phyloP scores from a whole-genome alignment of 2,113 vertebrate species.

The Otus sunia region DNA sequence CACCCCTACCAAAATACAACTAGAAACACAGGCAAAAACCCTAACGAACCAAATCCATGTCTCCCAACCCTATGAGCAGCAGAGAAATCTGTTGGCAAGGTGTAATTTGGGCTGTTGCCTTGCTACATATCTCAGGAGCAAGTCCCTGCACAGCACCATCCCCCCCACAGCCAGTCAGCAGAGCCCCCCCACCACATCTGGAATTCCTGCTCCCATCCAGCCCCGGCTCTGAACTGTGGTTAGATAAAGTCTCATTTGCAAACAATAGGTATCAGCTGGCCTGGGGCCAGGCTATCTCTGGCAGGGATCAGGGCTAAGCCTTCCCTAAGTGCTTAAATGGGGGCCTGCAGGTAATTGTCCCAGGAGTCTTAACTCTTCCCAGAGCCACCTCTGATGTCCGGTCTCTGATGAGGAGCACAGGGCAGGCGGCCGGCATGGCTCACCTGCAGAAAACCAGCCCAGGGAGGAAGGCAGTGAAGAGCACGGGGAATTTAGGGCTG shows the following conservation, averaged over 20 bases:
- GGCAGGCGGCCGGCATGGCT: accelerated
- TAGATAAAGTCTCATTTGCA: slow-evolving; percentile 30
- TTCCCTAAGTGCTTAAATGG: slow-evolving; percentile 15
- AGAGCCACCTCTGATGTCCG: neutral
- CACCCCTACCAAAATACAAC: neutral
- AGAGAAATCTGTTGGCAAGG: neutral
- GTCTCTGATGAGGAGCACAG: neutral
- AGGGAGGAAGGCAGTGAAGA: accelerated
- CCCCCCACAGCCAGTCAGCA: neutral
- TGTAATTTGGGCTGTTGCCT: accelerated
- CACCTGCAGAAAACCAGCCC: neutral
- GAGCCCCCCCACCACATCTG: neutral
- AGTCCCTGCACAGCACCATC: neutral
- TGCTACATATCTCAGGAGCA: accelerated
- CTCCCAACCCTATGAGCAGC: neutral
- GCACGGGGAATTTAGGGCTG: neutral
- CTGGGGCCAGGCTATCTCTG: slow-evolving; percentile 17
- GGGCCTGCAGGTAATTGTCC: slow-evolving; percentile 8
- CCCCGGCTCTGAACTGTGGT: neutral
- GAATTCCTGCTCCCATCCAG: neutral
- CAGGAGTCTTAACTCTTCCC: neutral
- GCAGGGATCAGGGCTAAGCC: slow-evolving; percentile 42
- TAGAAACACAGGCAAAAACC: neutral
- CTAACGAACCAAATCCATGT: accelerated
- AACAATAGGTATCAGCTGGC: slow-evolving; percentile 54